These are phyloP conservation scores for Pachymerium ferrugineum DNA, from an alignment of 2,888 invertebrate species.

Conservation along the genomic window DNA sequence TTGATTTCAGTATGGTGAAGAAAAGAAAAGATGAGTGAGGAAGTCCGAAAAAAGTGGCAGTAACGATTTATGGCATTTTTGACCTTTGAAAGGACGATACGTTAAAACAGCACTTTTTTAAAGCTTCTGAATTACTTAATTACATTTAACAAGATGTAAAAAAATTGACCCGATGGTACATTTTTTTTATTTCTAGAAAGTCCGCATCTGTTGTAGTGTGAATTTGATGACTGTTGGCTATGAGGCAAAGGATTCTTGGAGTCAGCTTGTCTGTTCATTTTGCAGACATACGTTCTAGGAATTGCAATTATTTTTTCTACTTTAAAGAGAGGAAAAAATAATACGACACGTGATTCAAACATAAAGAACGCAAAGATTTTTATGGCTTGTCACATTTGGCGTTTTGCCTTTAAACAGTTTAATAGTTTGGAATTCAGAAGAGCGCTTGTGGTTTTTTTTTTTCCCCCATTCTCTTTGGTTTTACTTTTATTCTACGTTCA, in stretches of 20 bases:
- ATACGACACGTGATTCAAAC: background rate
- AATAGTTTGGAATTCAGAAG: background rate
- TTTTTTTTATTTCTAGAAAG: background rate
- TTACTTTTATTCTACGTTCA: no score
- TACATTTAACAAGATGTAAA: background rate
- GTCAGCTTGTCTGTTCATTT: constrained; percentile 24
- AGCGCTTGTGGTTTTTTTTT: background rate
- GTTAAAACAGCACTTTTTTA: background rate
- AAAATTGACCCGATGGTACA: background rate
- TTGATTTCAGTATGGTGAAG: constrained; percentile 1
- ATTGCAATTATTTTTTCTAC: constrained; percentile 6
- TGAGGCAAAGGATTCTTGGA: constrained; percentile 19
- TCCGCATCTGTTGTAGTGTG: constrained; percentile 17
- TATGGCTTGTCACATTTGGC: background rate
- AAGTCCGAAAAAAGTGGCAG: background rate
- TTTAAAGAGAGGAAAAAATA: background rate
- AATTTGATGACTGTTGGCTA: constrained; percentile 22
- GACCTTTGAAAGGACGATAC: constrained; percentile 14
- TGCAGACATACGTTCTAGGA: background rate
- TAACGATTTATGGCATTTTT: background rate
- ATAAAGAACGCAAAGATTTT: background rate
- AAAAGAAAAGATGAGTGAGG: background rate
- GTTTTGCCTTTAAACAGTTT: background rate
- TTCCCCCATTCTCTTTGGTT: background rate
- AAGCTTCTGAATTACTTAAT: background rate